Evolutionary conservation across 2,797 vertebrate species (phyloP).

Genomic region (Sebastiscus albofasciatus): DNA sequence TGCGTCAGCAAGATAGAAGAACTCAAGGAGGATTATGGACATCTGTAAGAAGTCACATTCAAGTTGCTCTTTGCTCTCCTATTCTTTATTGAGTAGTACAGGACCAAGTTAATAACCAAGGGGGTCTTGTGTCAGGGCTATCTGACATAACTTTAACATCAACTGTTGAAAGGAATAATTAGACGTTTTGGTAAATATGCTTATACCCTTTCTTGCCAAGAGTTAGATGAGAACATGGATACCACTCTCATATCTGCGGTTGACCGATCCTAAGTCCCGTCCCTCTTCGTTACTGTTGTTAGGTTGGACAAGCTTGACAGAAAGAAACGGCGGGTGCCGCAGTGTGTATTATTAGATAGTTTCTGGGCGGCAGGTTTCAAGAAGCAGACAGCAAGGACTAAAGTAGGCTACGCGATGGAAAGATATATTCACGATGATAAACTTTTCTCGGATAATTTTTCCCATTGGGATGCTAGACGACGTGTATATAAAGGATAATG

Average conservation of each 20-base stretch:
- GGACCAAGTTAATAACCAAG: not conserved
- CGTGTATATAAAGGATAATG: no score
- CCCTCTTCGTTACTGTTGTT: no score
- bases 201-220: not conserved
- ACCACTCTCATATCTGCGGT: not conserved
- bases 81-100: not conserved
- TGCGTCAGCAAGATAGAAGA: not conserved
- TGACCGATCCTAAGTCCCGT: no score
- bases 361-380: no score
- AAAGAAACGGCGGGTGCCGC: no score
- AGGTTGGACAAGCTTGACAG: no score
- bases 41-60: not conserved
- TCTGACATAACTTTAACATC: not conserved
- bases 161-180: not conserved
- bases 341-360: no score
- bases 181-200: not conserved
- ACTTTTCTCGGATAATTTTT: no score
- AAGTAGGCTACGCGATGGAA: no score
- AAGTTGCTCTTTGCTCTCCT: not conserved
- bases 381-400: no score
- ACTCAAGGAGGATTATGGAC: not conserved
- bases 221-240: not conserved
- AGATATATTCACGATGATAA: no score
- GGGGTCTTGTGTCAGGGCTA: not conserved
- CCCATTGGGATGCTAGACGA: no score